Evolutionary conservation across 2,113 vertebrate species (phyloP), one percentile per base, ranked within the genome.

Genomic region (Cnemophilus loriae): DNA sequence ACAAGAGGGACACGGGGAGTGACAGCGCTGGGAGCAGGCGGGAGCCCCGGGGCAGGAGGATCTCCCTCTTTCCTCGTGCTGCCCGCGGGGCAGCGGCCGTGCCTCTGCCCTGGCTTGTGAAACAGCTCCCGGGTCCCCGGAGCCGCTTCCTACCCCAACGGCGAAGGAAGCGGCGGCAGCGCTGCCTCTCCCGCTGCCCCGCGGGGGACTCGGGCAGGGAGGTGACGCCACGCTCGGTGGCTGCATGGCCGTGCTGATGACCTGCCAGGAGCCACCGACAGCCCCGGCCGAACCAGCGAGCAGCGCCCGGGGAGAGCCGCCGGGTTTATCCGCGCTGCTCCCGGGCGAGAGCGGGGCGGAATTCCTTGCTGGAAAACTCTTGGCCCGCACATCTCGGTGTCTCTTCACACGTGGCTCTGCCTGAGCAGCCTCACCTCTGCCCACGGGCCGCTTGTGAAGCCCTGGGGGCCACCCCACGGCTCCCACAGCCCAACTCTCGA

Each of bases 181-280:
- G 6, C 75, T 7, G 65, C 67, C 42, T 11, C n/a, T 28, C 14
- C 6, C 33, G 12, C 33, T 2, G 55, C 64, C 71, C 12, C 2
- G n/a, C 56, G 3, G 85, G 57, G 49, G 6, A 0, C 33, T 3
- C 16, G 0, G 55, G 32, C 4, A 6, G 16, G 47, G 42, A 35
- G 67, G 44, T 1, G 35, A 47, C 3, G 2, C 57, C 52, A 9
- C 11, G 0, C 6, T 28, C 1, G 60, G 61, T 44, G 82, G 55
- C 64, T 14, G 6, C 42, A 0, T 0, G 70, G 56, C 28, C 2
- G 1, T 7, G 56, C 64, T 2, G 7, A 0, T 27, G 2, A 0
- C 17, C 28, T 1, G 68, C 56, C 83, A 18, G 70, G 61, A 42
- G 71, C 6, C 30, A 14, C 3, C 70, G 5, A 1, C 10, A 21